Evolutionary conservation across 1,140 invertebrate species (phyloP).

Genomic region (Drosophila prosaltans): DNA sequence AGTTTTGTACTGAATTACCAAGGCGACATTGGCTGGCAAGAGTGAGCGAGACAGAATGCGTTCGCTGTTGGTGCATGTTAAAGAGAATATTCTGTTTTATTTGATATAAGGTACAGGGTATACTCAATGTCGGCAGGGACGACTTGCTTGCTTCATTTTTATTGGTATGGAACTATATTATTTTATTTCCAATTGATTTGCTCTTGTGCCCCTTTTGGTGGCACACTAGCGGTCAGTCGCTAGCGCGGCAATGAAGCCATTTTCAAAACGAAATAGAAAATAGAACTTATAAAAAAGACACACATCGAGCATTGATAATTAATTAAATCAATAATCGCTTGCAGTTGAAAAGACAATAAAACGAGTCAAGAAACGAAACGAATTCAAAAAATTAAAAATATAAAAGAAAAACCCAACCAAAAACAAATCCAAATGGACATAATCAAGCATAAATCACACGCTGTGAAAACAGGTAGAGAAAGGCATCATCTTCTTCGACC

Average conservation of each 20-base stretch:
- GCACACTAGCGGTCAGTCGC: conserved; percentile 17
- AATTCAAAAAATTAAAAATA: conserved; percentile 4
- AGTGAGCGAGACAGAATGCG: too few species aligned
- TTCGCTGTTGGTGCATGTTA: too few species aligned
- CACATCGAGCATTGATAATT: conserved; percentile 76
- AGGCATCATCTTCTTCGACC: neutral
- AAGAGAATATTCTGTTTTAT: too few species aligned
- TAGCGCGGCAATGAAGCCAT: conserved; percentile 55
- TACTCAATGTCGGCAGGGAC: too few species aligned
- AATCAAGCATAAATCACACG: conserved; percentile 67
- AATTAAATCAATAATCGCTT: conserved; percentile 77
- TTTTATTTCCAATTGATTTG: conserved; percentile 39
- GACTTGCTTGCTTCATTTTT: too few species aligned
- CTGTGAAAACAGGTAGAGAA: conserved; percentile 60
- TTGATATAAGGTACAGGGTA: too few species aligned
- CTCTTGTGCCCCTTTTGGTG: conserved; percentile 39
- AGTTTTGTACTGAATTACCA: too few species aligned
- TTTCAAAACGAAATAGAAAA: conserved; percentile 39
- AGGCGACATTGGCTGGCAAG: too few species aligned
- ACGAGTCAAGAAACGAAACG: conserved; percentile 32
- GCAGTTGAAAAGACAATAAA: conserved; percentile 31
- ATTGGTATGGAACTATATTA: too few species aligned
- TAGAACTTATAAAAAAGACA: conserved; percentile 54
- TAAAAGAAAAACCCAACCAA: too few species aligned
- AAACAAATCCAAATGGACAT: conserved; percentile 65